These are phyloP conservation scores for Lysandra coridon DNA, from an alignment of 2,888 invertebrate genomes.

Conservation along the genomic window DNA sequence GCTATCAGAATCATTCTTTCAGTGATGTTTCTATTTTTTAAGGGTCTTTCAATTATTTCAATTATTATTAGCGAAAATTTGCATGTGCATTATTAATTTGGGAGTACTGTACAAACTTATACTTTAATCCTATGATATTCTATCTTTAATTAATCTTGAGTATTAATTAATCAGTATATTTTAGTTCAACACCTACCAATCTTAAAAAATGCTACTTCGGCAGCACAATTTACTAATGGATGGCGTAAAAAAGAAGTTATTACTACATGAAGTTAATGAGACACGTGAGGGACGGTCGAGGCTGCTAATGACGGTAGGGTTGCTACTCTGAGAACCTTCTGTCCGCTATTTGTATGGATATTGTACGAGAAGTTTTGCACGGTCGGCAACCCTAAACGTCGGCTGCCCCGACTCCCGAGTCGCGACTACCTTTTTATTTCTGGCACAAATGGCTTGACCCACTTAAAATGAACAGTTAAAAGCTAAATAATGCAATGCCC, in stretches of 20 bases:
- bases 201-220: not conserved
- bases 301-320: constrained; percentile 15
- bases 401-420: constrained; percentile 16
- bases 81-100: too few relatives aligned
- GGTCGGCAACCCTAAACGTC: not conserved
- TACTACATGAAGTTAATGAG: constrained; percentile 35
- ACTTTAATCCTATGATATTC: too few relatives aligned
- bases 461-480: constrained; percentile 26
- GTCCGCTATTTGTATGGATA: not conserved
- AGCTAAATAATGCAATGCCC: constrained; percentile 22
- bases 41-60: too few relatives aligned
- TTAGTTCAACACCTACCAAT: not conserved
- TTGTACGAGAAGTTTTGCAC: not conserved
- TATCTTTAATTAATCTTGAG: too few relatives aligned
- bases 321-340: not conserved
- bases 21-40: too few relatives aligned
- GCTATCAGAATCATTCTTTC: too few relatives aligned
- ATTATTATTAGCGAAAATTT: too few relatives aligned
- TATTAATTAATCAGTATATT: not conserved
- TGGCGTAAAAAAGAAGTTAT: constrained; percentile 36
- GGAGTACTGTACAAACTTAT: too few relatives aligned
- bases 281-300: constrained; percentile 35
- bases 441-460: constrained; percentile 27
- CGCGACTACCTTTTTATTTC: constrained; percentile 25
- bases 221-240: constrained; percentile 37